Conservation (phyloP, 2,888 invertebrate species). For the Onchidella celtica region DNA sequence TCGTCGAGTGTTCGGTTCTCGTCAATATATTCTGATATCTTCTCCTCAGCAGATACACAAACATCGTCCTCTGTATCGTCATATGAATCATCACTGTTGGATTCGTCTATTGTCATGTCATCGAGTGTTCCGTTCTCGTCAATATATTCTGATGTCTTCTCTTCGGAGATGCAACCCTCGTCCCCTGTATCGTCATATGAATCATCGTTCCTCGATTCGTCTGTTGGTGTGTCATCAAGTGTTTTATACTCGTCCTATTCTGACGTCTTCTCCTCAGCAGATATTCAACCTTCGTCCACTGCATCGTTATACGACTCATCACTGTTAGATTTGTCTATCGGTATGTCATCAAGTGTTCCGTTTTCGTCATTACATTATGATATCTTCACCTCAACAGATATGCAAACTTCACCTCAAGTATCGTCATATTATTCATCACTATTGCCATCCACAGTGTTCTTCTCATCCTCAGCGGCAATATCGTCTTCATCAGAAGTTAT, state of each 20-base stretch:
- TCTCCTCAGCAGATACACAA: not conserved
- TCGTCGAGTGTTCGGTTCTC: too few species aligned
- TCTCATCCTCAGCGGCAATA: not conserved
- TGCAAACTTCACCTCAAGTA: not conserved
- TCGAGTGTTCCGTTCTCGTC: too few species aligned
- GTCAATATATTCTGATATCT: too few species aligned
- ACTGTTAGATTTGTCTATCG: too few species aligned
- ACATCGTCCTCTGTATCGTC: not conserved
- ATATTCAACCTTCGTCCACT: too few species aligned
- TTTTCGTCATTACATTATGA: not conserved
- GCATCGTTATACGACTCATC: too few species aligned
- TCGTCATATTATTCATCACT: not conserved
- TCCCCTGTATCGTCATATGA: too few species aligned
- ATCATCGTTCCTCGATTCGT: too few species aligned
- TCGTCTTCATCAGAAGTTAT: not conserved
- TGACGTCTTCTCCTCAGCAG: too few species aligned
- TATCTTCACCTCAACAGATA: not conserved
- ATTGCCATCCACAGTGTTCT: not conserved
- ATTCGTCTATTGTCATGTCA: not conserved
- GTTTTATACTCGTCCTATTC: too few species aligned
- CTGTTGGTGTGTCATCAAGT: too few species aligned
- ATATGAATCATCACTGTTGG: not conserved
- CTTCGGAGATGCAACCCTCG: not conserved
- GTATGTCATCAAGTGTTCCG: not conserved
- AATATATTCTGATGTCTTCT: too few species aligned